Base-by-base conservation (phyloP, 2,797 vertebrate species). In the Champsocephalus gunnari region DNA sequence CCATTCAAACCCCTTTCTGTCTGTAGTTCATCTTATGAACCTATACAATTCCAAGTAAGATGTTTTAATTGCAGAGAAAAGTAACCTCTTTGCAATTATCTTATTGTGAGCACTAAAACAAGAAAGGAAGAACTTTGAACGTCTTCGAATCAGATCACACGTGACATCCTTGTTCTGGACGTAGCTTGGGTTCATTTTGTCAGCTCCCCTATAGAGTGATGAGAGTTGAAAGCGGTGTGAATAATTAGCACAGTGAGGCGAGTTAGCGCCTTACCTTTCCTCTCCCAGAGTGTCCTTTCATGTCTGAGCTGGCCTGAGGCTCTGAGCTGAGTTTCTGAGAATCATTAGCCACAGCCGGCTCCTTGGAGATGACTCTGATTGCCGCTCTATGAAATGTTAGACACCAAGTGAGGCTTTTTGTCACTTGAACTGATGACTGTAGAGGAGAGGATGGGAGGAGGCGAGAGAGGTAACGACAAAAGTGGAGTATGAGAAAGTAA, bases 271-370 rank as follows among this genome's bases (percentile, higher is more conserved):
- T 79, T 81, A 88, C 79, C 81, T 85, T 83, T 87, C 44, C 53
- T 66, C 66, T 81, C 50, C 32, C 14, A 9, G 1, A 43, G 13
- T 66, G 81, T 9, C 54, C 84, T 89, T 92, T 92, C 81, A 91
- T 90, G 83, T 85, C 1, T 4, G 10, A 76, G 62, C 47, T 78
- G 77, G 82, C 89, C 82, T 55, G 61, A 74, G 79, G 88, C 77
- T 49, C 68, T 69, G 73, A 80, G 80, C 66, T 12, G 67, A 21
- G 28, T 72, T 85, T 78, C 73, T 76, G 80, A 81, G 83, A 86
- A 77, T 89, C 77, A 82, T 87, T 84, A 87, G 75, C 66, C 54
- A 34, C 66, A 53, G 73, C 54, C 56, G 24, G 61, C 47, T 83
- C 83, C 77, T 82, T 60, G 21, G 68, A 86, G 79, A 87, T 56